phyloP scores from a whole-genome alignment of 2,113 vertebrate species.

The Apteryx mantelli region DNA sequence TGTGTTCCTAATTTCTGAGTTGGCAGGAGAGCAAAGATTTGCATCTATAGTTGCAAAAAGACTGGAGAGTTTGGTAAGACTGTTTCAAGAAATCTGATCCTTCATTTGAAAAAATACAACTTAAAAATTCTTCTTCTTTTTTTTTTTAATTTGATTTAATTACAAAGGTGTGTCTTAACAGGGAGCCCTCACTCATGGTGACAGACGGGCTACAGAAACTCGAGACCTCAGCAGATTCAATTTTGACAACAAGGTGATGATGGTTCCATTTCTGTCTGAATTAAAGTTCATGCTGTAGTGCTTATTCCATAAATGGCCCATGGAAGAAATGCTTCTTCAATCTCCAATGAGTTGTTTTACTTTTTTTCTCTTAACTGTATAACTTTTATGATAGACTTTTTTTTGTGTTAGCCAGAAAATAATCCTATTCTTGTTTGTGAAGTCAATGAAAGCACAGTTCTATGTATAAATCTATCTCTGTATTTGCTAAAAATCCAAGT shows the following conservation, averaged over 20 bases:
- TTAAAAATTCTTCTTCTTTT: background rate
- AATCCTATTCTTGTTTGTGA: background rate
- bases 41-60: conserved; percentile 98
- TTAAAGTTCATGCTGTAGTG: background rate
- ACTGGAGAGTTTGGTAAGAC: conserved; percentile 95
- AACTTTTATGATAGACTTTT: background rate
- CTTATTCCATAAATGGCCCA: background rate
- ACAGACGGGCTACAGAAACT: conserved; percentile 96
- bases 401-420: background rate
- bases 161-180: conserved; percentile 62
- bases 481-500: background rate
- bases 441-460: background rate
- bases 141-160: background rate
- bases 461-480: background rate
- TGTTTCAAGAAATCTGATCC: background rate
- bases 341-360: background rate
- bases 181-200: conserved; percentile 97
- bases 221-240: conserved; percentile 98
- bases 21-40: conserved; percentile 97
- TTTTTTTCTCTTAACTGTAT: background rate
- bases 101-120: background rate
- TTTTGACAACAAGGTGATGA: conserved; percentile 95
- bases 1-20: conserved; percentile 96
- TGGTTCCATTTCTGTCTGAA: background rate
- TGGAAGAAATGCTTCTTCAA: background rate